phyloP scores from a whole-genome alignment of 2,888 invertebrate genomes.

The Caenorhabditis sp. region DNA sequence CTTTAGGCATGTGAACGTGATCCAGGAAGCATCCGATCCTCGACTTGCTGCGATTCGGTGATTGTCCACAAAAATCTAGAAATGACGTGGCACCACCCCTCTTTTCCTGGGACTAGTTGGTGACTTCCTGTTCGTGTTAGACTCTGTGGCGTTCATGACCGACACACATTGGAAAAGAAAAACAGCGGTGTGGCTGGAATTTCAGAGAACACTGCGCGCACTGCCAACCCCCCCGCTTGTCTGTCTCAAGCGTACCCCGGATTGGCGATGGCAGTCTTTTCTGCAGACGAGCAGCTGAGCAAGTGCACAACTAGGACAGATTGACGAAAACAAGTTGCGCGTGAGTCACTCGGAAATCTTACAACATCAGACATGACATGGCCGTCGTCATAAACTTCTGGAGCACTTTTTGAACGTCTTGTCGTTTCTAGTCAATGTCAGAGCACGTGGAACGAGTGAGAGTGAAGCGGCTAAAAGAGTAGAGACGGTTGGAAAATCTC shows the following conservation, averaged over 20 bases:
- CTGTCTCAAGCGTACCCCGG: neutral
- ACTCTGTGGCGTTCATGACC: no score
- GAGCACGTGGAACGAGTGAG: no score
- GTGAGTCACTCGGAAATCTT: conserved; percentile 19
- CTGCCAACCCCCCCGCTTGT: no score
- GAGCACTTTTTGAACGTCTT: no score
- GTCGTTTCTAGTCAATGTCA: no score
- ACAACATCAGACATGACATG: no score
- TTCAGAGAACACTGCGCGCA: conserved; percentile 51
- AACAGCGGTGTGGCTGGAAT: conserved; percentile 21
- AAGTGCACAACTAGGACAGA: conserved; percentile 28
- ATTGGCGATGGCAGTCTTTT: neutral
- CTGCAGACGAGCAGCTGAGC: conserved; percentile 20
- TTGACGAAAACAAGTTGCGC: conserved; percentile 42
- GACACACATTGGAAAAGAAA: conserved; percentile 11
- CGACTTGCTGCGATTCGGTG: no score
- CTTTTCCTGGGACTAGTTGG: no score
- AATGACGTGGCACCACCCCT: conserved; percentile 34
- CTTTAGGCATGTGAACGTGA: no score
- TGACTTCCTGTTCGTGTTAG: conserved; percentile 42
- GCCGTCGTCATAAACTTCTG: no score
- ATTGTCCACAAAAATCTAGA: conserved; percentile 1
- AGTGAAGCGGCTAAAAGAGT: no score
- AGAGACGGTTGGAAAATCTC: neutral
- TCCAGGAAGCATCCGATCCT: no score